Percentiles rank a stretch among this genome's conserved stretches.
Evolutionary conservation across 2,888 invertebrate species (phyloP).

Genomic region (Mylabris sibirica): DNA sequence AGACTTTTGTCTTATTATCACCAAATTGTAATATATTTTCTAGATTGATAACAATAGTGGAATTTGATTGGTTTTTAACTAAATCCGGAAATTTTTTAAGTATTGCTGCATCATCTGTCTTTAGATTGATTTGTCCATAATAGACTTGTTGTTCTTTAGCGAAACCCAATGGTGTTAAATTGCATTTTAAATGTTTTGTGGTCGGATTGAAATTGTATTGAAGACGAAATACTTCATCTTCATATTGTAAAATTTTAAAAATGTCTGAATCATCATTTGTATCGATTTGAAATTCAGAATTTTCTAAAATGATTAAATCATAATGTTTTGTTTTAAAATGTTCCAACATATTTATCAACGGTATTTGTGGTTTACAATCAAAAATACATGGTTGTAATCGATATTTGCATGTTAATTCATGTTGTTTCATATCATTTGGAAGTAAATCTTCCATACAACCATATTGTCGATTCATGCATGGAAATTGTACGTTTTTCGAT

Average conservation of each 20-base stretch:
- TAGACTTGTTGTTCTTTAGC: not conserved
- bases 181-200: not conserved
- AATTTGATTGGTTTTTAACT: not conserved
- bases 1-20: too few relatives aligned
- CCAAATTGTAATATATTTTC: not conserved
- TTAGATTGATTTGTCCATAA: not conserved
- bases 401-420: not conserved
- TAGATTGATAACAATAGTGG: not conserved
- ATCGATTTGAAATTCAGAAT: not conserved
- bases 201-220: not conserved
- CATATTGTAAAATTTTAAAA: not conserved
- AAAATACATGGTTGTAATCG: not conserved
- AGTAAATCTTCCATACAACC: not conserved
- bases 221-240: not conserved
- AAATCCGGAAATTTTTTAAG: not conserved
- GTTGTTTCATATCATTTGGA: not conserved
- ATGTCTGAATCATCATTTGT: not conserved
- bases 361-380: not conserved
- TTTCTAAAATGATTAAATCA: not conserved
- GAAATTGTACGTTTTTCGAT: not conserved
- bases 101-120: not conserved
- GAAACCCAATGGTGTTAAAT: not conserved
- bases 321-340: conserved; percentile 2
- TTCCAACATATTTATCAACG: not conserved
- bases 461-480: not conserved